Base-by-base conservation (phyloP, 2,797 vertebrate genomes). In the Taenioides sp. region DNA sequence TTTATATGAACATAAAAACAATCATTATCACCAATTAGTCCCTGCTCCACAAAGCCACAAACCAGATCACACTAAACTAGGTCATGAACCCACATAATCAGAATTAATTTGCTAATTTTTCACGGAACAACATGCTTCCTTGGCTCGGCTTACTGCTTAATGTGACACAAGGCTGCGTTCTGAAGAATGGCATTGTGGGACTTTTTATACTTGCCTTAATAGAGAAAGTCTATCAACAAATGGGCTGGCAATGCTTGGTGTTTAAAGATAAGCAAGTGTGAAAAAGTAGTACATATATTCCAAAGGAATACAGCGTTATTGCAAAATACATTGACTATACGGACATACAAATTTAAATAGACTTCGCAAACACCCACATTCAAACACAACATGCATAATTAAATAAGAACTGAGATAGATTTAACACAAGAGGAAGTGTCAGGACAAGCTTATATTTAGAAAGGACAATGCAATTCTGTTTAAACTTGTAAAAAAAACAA, bases 1-100 rank as follows among this genome's bases (percentile, higher is more conserved):
- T 43, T 62, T 72, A 31, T 73, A 88, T 90, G 84, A 82, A 84
- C 71, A 86, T 82, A 83, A 87, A 88, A 87, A 86, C 82, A 83
- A 80, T 84, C 83, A 84, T 57, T 68, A 86, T 80, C 72, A 78
- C 72, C 76, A 89, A 88, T 89, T 87, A 84, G 77, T 86, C 78
- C 80, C 71, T 86, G 73, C 69, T 86, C 80, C 82, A 86, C 83
- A 77, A 79, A 86, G 75, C 47, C 3, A 9, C 60, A 71, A 73
- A 80, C n/a, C 60, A 84, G 72, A 87, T 86, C 76, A 75, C 55
- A 77, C 78, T 82, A 79, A 86, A 89, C 63, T 77, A 59, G 77
- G 86, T 86, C 84, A 78, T 76, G 81, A 87, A 83, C 84, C 80
- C 2, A 1, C 76, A 75, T 86, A 86, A 87, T 84, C 59, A n/a